Evolutionary conservation across 2,113 vertebrate species (phyloP), one percentile per base, ranked within the genome.

Genomic region (Aix galericulata): DNA sequence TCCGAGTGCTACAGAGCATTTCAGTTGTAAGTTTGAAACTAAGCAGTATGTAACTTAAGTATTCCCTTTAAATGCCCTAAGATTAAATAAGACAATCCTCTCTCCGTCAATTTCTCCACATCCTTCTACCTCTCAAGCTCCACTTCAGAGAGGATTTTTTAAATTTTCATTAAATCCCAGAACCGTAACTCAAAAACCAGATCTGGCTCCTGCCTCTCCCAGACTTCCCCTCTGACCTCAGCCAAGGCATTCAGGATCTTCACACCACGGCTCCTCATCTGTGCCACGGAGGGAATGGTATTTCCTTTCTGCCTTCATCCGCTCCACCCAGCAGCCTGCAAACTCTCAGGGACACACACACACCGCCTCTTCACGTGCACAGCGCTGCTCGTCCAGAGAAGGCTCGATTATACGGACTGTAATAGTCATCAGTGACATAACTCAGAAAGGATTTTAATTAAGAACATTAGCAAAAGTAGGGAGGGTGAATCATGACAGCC

Each of bases 361-460:
- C 55, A 18, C 42, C n/a, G 67, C 86, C 53, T 71, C 85, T 72
- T 76, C 78, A 58, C 5, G 0, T 6, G 66, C n/a, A n/a, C 21
- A 36, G 7, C 21, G 25, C 7, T 46, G 6, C 74, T 38, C 53
- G 20, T 27, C 15, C 2, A 36, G 27, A 87, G 32, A 31, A 64
- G 34, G 48, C 62, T 78, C 38, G 22, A 21, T 32, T 42, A 25
- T 23, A 26, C 11, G 29, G 31, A 25, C 53, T 56, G 44, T 32
- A 91, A 89, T 34, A 93, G 68, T 82, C 91, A 95, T 23, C 67
- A 60, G 75, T 91, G 88, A 94, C 90, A 91, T 63, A 91, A 44
- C 40, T 79, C 75, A 13, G 56, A 89, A 95, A 93, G 92, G 93
- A 93, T 93, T 91, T 96, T 93, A 94, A 95, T 94, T 87, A 93